phyloP scores from a whole-genome alignment of 2,888 invertebrate genomes.

The Ormyrus nitidulus region DNA sequence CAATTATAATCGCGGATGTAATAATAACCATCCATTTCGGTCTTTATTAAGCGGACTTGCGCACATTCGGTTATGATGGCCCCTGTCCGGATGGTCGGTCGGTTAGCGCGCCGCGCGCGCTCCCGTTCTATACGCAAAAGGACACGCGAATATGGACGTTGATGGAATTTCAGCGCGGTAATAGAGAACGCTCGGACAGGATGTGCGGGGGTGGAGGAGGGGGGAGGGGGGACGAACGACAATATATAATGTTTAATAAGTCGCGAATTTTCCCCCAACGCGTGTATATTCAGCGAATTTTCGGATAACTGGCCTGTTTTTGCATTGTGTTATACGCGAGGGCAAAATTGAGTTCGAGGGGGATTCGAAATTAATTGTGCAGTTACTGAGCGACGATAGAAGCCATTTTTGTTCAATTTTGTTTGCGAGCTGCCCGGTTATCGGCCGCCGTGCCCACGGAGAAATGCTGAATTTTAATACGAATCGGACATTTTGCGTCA shows the following conservation, averaged over 20 bases:
- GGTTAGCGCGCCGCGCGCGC: not conserved
- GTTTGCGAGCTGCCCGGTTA: too few species aligned
- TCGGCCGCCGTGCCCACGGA: not conserved
- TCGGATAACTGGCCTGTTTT: not conserved
- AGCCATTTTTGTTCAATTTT: not conserved
- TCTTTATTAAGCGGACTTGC: slow-evolving; percentile 46
- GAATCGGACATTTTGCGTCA: not conserved
- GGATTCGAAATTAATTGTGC: not conserved
- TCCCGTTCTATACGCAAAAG: too few species aligned
- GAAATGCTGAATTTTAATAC: slow-evolving; percentile 4
- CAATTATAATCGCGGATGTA: slow-evolving; percentile 55
- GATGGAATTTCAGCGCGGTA: slow-evolving; percentile 45
- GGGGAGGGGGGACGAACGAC: too few species aligned
- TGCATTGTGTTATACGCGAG: not conserved
- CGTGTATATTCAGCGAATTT: not conserved
- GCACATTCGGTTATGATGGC: slow-evolving; percentile 32
- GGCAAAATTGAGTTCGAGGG: not conserved
- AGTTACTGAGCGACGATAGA: not conserved
- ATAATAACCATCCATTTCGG: slow-evolving; percentile 55
- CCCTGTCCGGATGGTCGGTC: not conserved
- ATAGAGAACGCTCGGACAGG: slow-evolving; percentile 13
- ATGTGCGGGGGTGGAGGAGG: too few species aligned
- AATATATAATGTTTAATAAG: slow-evolving; percentile 3
- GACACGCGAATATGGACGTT: slow-evolving; percentile 31
- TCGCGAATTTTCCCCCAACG: slow-evolving; percentile 21